Conservation (phyloP, 2,888 invertebrate species). For the Drosophila borealis region DNA sequence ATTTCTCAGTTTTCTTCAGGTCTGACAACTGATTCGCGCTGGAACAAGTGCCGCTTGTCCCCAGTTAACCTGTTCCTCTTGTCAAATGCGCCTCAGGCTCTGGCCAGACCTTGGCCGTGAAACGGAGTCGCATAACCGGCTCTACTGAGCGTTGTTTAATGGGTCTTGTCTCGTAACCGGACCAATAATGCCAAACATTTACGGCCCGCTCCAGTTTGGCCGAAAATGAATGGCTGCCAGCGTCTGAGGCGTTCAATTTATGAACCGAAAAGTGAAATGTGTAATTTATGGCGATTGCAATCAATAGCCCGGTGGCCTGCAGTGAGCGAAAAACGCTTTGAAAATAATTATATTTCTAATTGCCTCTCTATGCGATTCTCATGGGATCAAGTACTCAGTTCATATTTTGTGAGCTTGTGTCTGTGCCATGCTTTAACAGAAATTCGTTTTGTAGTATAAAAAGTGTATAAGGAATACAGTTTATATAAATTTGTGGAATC, state of each 20-base stretch:
- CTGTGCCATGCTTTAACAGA: too few species aligned
- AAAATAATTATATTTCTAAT: not conserved
- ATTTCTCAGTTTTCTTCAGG: not conserved
- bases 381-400: not conserved
- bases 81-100: not conserved
- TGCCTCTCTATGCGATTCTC: slow-evolving; percentile 1
- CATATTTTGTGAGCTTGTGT: too few species aligned
- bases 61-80: slow-evolving; percentile 9
- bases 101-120: slow-evolving; percentile 58
- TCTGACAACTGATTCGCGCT: not conserved
- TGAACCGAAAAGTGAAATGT: slow-evolving; percentile 65
- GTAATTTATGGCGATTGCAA: slow-evolving; percentile 31
- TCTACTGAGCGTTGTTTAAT: slow-evolving; percentile 14
- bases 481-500: too few species aligned
- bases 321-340: slow-evolving; percentile 17
- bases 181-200: slow-evolving; percentile 57
- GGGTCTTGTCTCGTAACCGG: slow-evolving; percentile 52
- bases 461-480: too few species aligned
- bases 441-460: too few species aligned
- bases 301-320: not conserved
- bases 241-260: slow-evolving; percentile 52
- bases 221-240: slow-evolving; percentile 38
- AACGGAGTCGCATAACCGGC: slow-evolving; percentile 46
- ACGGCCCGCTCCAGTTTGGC: slow-evolving; percentile 40
- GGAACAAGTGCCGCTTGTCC: slow-evolving; percentile 8